A percentile compares a stretch with the other conserved stretches of the same genome.
Evolutionary conservation across 2,797 vertebrate genomes (phyloP).

Genomic region (Cephalopachus bancanus): DNA sequence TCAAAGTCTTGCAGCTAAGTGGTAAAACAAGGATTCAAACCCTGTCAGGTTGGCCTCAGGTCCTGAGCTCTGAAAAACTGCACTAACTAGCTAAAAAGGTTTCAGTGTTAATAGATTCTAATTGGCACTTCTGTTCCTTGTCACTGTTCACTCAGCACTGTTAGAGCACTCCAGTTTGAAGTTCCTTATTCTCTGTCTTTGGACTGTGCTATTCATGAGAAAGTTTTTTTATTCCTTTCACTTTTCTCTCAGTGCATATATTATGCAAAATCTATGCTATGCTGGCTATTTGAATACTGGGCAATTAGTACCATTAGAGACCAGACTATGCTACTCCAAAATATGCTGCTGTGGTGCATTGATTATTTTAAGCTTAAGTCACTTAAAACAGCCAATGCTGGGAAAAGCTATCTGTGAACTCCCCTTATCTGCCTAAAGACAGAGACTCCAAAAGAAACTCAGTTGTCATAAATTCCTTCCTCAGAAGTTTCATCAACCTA

Average conservation of each 20-base stretch:
- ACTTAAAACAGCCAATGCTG: not conserved
- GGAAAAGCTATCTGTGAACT: not conserved
- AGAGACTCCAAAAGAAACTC: not conserved
- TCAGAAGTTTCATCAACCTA: not conserved
- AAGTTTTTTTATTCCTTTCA: not conserved
- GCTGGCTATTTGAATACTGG: not conserved
- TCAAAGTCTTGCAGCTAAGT: not conserved
- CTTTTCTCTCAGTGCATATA: not conserved
- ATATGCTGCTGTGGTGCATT: too few species aligned
- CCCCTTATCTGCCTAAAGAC: not conserved
- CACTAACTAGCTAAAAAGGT: not conserved
- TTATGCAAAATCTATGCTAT: not conserved
- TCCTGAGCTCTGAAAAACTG: not conserved
- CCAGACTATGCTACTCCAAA: not conserved
- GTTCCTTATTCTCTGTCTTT: not conserved
- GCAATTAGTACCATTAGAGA: not conserved
- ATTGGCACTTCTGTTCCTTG: not conserved
- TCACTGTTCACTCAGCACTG: not conserved
- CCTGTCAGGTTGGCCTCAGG: not conserved
- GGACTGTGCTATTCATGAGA: not conserved
- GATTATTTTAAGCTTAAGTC: not conserved
- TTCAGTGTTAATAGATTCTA: not conserved
- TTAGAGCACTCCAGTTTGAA: not conserved
- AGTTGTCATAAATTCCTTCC: not conserved
- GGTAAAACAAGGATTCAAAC: not conserved